A percentile compares a stretch with the other conserved stretches of the same genome.
Conservation (phyloP, 2,113 vertebrate genomes). For the Daboia siamensis region DNA sequence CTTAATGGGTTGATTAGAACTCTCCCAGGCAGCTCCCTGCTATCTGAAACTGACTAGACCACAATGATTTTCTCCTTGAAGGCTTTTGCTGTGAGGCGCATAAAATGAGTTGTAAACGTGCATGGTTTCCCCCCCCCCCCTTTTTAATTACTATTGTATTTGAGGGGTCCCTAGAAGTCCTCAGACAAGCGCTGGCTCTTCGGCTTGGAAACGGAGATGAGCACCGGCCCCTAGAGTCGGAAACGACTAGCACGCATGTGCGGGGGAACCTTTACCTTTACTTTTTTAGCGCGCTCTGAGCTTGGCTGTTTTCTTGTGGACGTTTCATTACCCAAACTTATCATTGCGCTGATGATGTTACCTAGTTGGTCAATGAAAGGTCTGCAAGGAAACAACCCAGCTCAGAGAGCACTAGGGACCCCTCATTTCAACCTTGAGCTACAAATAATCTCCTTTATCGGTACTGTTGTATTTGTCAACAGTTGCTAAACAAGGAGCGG, state of each 20-base stretch:
- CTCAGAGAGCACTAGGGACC: too few species aligned
- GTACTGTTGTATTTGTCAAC: background rate
- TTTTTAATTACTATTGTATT: background rate
- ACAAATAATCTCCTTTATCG: too few species aligned
- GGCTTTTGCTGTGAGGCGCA: background rate
- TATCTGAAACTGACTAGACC: background rate
- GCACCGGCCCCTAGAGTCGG: too few species aligned
- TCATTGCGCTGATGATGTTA: too few species aligned
- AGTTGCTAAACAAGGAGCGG: background rate
- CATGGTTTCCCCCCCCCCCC: background rate
- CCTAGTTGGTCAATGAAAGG: too few species aligned
- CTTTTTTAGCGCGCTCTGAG: background rate
- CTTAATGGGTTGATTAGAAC: background rate
- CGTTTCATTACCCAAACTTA: background rate
- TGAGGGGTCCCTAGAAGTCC: background rate
- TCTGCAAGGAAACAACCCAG: too few species aligned
- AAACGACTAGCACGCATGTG: too few species aligned
- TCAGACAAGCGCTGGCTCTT: too few species aligned
- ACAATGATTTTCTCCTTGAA: background rate
- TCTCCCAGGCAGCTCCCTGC: background rate
- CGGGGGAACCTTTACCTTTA: too few species aligned
- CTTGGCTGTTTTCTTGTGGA: background rate
- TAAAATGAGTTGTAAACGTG: background rate
- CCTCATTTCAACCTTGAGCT: too few species aligned
- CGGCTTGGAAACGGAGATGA: too few species aligned